These are phyloP conservation scores for Porites australiensis DNA, from an alignment of 64 coral and sea anemone species.

Conservation along the genomic window DNA sequence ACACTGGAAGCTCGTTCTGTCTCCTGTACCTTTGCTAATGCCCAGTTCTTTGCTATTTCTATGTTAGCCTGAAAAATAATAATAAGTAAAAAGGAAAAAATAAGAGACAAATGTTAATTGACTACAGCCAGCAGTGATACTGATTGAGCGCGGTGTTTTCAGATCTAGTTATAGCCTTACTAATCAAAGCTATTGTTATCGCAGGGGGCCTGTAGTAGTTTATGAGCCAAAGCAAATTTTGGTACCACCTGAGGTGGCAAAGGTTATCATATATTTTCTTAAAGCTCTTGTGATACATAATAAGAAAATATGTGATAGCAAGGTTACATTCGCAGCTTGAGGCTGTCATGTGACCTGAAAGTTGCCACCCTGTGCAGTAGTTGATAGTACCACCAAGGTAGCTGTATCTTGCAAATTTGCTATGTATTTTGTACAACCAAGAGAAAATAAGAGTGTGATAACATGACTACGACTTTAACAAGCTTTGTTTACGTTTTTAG, in stretches of 20 bases:
- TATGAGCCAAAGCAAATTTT: constrained; percentile 21
- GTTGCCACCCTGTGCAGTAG: no score
- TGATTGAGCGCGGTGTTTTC: no score
- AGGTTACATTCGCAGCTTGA: constrained; percentile 4
- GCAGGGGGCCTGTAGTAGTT: neutral
- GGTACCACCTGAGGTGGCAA: constrained; percentile 29
- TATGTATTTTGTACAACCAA: neutral
- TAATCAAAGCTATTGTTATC: no score
- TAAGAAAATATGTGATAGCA: constrained; percentile 17
- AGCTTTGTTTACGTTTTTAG: neutral
- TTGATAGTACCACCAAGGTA: neutral
- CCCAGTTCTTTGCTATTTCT: no score
- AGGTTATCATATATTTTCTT: constrained; percentile 13
- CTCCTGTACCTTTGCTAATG: neutral
- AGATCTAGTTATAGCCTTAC: no score
- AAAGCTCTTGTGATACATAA: neutral
- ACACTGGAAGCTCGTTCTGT: neutral
- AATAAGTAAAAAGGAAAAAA: no score
- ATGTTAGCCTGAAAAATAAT: no score
- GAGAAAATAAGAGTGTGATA: neutral
- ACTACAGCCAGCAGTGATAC: no score
- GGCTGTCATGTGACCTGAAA: neutral
- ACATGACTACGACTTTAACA: neutral
- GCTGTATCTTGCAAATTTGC: neutral
- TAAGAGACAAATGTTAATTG: no score